Conservation (phyloP, 2,888 invertebrate species). For the Pachydiplax longipennis region DNA sequence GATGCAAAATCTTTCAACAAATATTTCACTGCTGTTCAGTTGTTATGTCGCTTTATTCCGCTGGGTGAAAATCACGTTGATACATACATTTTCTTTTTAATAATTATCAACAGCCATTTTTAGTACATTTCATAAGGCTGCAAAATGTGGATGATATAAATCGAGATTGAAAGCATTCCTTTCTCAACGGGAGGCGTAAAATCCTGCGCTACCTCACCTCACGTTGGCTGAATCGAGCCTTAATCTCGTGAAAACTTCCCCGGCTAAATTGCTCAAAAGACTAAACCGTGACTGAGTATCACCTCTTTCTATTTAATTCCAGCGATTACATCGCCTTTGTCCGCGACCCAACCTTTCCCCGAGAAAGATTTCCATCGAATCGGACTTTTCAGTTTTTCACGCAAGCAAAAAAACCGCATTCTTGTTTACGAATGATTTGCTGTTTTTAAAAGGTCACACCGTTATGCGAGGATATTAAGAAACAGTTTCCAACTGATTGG, state of each 20-base stretch:
- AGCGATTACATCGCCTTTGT: not conserved
- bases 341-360: not conserved
- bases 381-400: not conserved
- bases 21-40: too few species aligned
- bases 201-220: too few species aligned
- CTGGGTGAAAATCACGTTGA: too few species aligned
- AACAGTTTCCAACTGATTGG: not conserved
- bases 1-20: too few species aligned
- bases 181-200: too few species aligned
- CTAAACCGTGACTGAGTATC: not conserved
- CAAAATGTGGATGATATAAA: too few species aligned
- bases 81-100: too few species aligned
- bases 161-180: too few species aligned
- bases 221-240: not conserved
- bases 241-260: not conserved
- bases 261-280: not conserved
- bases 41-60: too few species aligned
- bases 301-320: not conserved
- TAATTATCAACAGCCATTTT: too few species aligned
- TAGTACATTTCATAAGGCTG: too few species aligned
- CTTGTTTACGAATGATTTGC: constrained; percentile 32
- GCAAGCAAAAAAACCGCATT: not conserved
- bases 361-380: not conserved
- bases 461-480: not conserved
- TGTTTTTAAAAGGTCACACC: constrained; percentile 10